Conservation (phyloP, 2,888 invertebrate genomes). For the Busseola fusca region DNA sequence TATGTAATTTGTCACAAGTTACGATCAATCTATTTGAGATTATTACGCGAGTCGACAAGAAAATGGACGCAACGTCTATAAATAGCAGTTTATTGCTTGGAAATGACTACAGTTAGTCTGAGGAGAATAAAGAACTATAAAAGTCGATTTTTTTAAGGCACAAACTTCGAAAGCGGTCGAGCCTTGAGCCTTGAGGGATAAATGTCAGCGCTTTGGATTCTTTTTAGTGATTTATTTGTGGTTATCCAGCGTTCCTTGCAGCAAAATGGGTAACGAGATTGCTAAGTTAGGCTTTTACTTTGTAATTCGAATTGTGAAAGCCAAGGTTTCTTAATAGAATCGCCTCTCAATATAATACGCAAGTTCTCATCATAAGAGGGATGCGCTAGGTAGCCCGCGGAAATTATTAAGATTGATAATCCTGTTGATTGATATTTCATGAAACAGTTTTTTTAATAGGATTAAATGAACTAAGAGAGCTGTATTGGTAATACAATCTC, state of each 20-base stretch:
- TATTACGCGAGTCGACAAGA: constrained; percentile 48
- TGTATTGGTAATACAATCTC: too few species aligned
- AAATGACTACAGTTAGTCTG: constrained; percentile 62
- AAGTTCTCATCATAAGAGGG: neutral
- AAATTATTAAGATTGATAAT: too few species aligned
- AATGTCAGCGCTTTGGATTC: constrained; percentile 63
- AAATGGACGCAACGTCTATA: constrained; percentile 57
- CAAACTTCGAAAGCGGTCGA: constrained; percentile 45
- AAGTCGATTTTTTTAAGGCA: constrained; percentile 56
- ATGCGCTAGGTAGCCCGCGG: too few species aligned
- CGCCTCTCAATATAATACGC: neutral
- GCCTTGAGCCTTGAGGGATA: constrained; percentile 61
- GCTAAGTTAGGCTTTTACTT: constrained; percentile 30
- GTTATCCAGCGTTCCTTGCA: constrained; percentile 46
- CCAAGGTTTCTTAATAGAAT: constrained; percentile 4
- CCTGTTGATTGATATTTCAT: too few species aligned
- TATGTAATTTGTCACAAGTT: constrained; percentile 57
- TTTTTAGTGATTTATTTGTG: constrained; percentile 67
- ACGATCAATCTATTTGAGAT: constrained; percentile 57
- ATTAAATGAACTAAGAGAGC: too few species aligned
- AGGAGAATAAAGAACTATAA: constrained; percentile 64
- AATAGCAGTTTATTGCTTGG: constrained; percentile 65
- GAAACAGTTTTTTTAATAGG: too few species aligned
- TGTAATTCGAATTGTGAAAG: constrained; percentile 13
- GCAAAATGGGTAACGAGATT: constrained; percentile 13